Conservation (phyloP, 2,113 vertebrate genomes). For the Romanogobio albipinnatus region DNA sequence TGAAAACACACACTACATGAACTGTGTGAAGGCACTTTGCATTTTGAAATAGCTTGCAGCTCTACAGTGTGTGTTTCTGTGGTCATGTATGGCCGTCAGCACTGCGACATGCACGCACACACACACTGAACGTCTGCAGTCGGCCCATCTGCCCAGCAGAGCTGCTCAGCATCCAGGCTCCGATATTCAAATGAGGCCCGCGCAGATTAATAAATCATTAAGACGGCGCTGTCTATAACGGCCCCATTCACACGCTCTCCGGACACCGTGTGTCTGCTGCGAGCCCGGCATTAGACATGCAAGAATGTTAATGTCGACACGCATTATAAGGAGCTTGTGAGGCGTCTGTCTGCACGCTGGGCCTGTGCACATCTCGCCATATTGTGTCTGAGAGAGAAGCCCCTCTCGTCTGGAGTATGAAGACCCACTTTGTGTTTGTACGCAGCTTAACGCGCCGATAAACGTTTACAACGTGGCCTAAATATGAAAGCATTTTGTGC, state of each 20-base stretch:
- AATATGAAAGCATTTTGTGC: background rate
- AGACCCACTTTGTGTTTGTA: slow-evolving; percentile 15
- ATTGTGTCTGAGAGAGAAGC: slow-evolving; percentile 73
- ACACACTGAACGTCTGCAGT: slow-evolving; percentile 4
- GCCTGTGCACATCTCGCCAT: slow-evolving; percentile 56
- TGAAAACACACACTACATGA: background rate
- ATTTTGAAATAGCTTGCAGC: background rate
- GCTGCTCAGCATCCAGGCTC: slow-evolving; percentile 85
- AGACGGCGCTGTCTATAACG: slow-evolving; percentile 16
- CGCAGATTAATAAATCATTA: slow-evolving; percentile 56
- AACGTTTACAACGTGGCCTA: background rate
- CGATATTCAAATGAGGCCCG: slow-evolving; percentile 68
- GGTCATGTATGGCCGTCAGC: background rate
- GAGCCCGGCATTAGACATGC: slow-evolving; percentile 84
- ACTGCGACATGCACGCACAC: slow-evolving; percentile 9
- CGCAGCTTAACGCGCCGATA: background rate
- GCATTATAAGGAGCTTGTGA: slow-evolving; percentile 83
- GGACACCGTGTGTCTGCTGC: slow-evolving; percentile 41
- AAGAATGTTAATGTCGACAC: slow-evolving; percentile 90
- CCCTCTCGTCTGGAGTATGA: slow-evolving; percentile 63
- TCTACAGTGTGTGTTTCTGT: background rate
- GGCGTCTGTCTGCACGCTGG: slow-evolving; percentile 63
- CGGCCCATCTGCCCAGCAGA: slow-evolving; percentile 63
- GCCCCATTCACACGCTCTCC: slow-evolving; percentile 47
- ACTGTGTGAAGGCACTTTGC: background rate